Percentiles rank a stretch among this genome's conserved stretches.
These are phyloP conservation scores for Pogonomyrmex barbatus DNA, from an alignment of 1,140 invertebrate genomes.

Conservation along the genomic window DNA sequence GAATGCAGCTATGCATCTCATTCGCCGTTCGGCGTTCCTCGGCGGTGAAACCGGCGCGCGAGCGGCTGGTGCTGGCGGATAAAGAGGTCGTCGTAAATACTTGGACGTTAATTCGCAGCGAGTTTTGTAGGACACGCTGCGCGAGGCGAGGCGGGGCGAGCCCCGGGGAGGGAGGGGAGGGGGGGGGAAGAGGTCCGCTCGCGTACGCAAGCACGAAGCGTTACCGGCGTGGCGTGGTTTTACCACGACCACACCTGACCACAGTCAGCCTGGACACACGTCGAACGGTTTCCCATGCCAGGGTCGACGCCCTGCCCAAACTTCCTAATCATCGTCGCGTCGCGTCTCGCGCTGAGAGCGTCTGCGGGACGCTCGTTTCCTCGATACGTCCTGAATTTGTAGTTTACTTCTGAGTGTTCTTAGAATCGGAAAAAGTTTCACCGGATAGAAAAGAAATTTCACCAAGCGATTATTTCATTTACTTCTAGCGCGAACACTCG, in stretches of 20 bases:
- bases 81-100: constrained; percentile 66
- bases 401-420: no score
- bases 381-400: not conserved
- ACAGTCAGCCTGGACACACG: constrained; percentile 51
- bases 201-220: not conserved
- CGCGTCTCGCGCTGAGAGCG: no score
- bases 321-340: constrained; percentile 49
- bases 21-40: constrained; percentile 37
- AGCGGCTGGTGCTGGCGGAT: constrained; percentile 29
- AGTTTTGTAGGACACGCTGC: constrained; percentile 63
- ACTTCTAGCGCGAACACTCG: no score
- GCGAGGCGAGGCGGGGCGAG: constrained; percentile 19
- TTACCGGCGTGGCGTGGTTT: not conserved
- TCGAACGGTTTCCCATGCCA: constrained; percentile 77
- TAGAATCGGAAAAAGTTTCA: no score
- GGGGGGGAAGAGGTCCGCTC: not conserved
- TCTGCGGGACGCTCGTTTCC: not conserved
- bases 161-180: no score
- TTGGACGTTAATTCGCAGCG: constrained; percentile 51
- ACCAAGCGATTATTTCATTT: no score
- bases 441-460: no score
- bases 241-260: constrained; percentile 38
- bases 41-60: constrained; percentile 37
- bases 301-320: constrained; percentile 80
- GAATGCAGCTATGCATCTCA: constrained; percentile 54